phyloP scores from a whole-genome alignment of 2,797 vertebrate species.

The Sebastes itinus region DNA sequence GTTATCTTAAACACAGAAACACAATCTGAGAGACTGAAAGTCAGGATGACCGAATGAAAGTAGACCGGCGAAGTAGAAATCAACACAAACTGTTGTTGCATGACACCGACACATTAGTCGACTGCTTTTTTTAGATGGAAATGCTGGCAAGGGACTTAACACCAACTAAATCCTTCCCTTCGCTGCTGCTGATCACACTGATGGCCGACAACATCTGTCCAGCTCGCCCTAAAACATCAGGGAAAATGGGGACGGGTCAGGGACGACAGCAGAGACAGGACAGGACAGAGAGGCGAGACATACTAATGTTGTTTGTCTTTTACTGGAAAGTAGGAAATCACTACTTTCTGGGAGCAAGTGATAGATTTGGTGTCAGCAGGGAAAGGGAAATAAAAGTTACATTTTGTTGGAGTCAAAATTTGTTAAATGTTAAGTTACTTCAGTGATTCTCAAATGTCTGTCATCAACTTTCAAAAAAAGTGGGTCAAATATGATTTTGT shows the following conservation, averaged over 20 bases:
- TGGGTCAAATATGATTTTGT: not conserved
- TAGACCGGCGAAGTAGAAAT: not conserved
- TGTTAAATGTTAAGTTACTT: too few relatives aligned
- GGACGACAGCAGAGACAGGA: slow-evolving; percentile 3
- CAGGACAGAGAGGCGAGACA: not conserved
- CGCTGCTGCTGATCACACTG: slow-evolving; percentile 54
- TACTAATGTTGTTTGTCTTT: not conserved
- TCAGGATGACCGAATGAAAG: not conserved
- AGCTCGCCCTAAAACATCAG: slow-evolving; percentile 13
- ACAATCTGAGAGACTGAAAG: not conserved
- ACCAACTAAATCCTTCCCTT: slow-evolving; percentile 55
- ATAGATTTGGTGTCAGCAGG: too few relatives aligned
- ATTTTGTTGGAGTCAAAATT: too few relatives aligned
- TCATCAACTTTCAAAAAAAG: not conserved
- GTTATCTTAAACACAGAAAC: not conserved
- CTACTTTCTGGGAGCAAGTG: not conserved
- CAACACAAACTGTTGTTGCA: not conserved
- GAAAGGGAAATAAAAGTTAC: not conserved
- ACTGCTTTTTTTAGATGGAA: slow-evolving; percentile 29
- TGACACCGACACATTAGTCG: slow-evolving; percentile 12
- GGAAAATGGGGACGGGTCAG: slow-evolving; percentile 33
- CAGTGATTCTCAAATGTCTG: too few relatives aligned
- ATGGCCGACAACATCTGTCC: slow-evolving; percentile 66
- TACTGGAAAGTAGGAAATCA: not conserved
- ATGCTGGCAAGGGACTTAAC: slow-evolving; percentile 47